These are phyloP conservation scores for Cheilosia vulpina DNA, from an alignment of 2,888 invertebrate genomes.

Conservation along the genomic window DNA sequence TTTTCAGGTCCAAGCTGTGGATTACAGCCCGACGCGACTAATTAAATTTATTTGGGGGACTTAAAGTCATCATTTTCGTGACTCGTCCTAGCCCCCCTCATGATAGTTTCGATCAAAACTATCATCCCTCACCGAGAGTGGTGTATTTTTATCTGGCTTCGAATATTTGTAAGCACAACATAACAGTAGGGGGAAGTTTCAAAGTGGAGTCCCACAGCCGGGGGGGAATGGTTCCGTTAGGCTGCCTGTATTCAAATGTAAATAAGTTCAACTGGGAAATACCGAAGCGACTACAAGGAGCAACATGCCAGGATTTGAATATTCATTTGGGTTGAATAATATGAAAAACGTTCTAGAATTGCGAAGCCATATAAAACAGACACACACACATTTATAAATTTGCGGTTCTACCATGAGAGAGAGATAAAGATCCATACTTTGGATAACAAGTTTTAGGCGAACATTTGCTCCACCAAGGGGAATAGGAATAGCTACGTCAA, in stretches of 20 bases:
- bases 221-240: background rate
- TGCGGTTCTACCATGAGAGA: background rate
- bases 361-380: constrained; percentile 17
- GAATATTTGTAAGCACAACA: constrained; percentile 50
- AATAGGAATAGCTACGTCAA: constrained; percentile 14
- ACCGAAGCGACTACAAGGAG: constrained; percentile 21
- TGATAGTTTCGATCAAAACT: constrained; percentile 22
- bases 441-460: constrained; percentile 17
- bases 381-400: constrained; percentile 12
- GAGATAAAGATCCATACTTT: background rate
- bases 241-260: constrained; percentile 55
- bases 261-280: constrained; percentile 56
- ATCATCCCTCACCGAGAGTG: background rate
- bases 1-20: constrained; percentile 25
- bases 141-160: constrained; percentile 26
- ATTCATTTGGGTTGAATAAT: constrained; percentile 66
- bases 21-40: constrained; percentile 3
- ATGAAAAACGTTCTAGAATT: constrained; percentile 49
- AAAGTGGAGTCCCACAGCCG: constrained; percentile 1
- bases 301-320: constrained; percentile 64
- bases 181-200: constrained; percentile 13
- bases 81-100: background rate
- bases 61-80: constrained; percentile 36
- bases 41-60: constrained; percentile 35
- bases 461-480: constrained; percentile 4